A percentile compares a stretch with the other conserved stretches of the same genome.
phyloP scores from a whole-genome alignment of 2,888 invertebrate species.

The Xanthostigma xanthostigma region DNA sequence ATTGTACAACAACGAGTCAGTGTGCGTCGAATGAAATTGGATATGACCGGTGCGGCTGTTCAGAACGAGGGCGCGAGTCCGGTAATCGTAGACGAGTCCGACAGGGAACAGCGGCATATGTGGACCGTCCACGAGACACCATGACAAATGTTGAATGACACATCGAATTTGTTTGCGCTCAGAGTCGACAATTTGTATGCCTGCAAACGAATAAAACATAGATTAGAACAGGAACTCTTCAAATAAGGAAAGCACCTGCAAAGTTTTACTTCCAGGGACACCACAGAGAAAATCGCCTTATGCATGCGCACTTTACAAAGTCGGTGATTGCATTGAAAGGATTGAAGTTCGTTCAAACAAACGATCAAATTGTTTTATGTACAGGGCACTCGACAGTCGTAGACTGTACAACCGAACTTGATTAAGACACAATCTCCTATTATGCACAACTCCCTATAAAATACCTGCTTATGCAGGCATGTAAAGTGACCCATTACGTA shows the following conservation, averaged over 20 bases:
- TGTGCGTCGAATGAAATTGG: conserved; percentile 54
- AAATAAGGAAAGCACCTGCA: not conserved
- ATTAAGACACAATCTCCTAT: too few relatives aligned
- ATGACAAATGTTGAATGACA: conserved; percentile 52
- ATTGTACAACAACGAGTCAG: conserved; percentile 51
- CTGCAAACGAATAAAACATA: conserved; percentile 15
- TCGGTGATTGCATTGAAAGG: too few relatives aligned
- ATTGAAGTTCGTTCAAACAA: too few relatives aligned
- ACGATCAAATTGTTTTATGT: too few relatives aligned
- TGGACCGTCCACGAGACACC: conserved; percentile 32
- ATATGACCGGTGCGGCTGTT: conserved; percentile 60
- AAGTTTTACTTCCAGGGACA: too few relatives aligned
- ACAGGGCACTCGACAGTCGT: too few relatives aligned
- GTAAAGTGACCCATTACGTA: too few relatives aligned
- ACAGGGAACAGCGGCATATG: conserved; percentile 37
- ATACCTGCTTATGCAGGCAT: too few relatives aligned
- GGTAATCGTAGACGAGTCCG: conserved; percentile 43
- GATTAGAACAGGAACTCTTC: not conserved
- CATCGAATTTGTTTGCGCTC: conserved; percentile 33
- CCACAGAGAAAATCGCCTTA: too few relatives aligned
- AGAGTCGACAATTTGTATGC: conserved; percentile 37
- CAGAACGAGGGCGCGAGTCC: conserved; percentile 46
- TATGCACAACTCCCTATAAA: too few relatives aligned
- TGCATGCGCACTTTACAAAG: too few relatives aligned
- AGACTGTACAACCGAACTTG: too few relatives aligned